Conservation (phyloP, 2,888 invertebrate species). For the Campoplex capitator region DNA sequence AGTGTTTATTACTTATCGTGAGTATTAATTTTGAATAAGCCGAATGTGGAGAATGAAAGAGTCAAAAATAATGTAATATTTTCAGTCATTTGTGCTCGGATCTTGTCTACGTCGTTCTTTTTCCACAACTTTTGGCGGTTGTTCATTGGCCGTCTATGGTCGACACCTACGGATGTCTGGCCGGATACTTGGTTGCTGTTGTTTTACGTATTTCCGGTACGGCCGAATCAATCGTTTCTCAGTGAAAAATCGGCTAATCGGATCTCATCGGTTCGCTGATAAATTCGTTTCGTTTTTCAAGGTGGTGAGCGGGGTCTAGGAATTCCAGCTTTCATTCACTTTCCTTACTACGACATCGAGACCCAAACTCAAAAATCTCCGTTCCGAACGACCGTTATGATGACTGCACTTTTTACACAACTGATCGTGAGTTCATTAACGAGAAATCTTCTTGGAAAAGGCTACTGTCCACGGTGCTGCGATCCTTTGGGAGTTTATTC, state of each 20-base stretch:
- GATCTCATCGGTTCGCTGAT: background rate
- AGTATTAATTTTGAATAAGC: conserved; percentile 71
- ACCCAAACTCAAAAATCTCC: conserved; percentile 88
- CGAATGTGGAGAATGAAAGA: background rate
- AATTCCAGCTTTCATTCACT: conserved; percentile 86
- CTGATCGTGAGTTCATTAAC: conserved; percentile 85
- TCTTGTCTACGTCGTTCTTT: conserved; percentile 90
- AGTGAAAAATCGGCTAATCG: background rate
- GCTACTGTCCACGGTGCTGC: conserved; percentile 81
- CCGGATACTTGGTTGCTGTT: conserved; percentile 85
- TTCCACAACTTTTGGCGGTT: conserved; percentile 89
- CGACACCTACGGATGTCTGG: conserved; percentile 89
- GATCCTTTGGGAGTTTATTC: conserved; percentile 82
- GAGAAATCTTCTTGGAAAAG: conserved; percentile 81
- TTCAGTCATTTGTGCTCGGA: conserved; percentile 88
- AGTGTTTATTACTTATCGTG: conserved; percentile 87
- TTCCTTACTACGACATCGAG: conserved; percentile 85
- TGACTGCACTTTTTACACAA: conserved; percentile 86
- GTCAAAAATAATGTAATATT: conserved; percentile 39
- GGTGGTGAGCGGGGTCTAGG: conserved; percentile 87
- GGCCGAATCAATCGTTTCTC: too few species aligned
- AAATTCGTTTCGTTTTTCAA: conserved; percentile 69
- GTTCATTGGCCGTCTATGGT: conserved; percentile 88
- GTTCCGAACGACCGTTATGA: conserved; percentile 88
- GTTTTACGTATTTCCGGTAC: conserved; percentile 85